Percentiles rank a stretch among this genome's conserved stretches.
These are phyloP conservation scores for Solen grandis DNA, from an alignment of 1,140 invertebrate species.

Conservation along the genomic window DNA sequence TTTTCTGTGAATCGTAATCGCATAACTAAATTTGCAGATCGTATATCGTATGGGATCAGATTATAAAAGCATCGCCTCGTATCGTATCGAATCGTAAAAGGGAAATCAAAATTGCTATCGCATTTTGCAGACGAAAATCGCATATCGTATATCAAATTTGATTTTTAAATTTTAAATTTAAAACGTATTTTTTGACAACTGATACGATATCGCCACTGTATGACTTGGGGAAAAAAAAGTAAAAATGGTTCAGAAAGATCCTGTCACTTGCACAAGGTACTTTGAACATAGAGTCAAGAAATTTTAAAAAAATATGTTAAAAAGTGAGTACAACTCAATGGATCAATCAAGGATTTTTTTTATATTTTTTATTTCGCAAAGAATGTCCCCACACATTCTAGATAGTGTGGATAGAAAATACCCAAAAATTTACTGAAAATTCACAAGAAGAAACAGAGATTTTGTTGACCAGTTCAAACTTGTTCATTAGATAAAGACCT, in stretches of 20 bases:
- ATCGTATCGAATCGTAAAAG: too few relatives aligned
- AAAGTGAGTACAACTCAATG: conserved; percentile 19
- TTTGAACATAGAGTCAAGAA: conserved; percentile 14
- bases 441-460: conserved; percentile 14
- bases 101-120: too few relatives aligned
- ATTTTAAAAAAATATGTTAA: conserved; percentile 14
- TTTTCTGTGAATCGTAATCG: too few relatives aligned
- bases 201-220: too few relatives aligned
- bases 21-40: too few relatives aligned
- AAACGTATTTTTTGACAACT: too few relatives aligned
- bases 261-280: not conserved
- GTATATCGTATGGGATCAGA: too few relatives aligned
- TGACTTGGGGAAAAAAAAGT: conserved; percentile 13
- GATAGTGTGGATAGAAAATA: conserved; percentile 77
- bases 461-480: conserved; percentile 48
- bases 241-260: conserved; percentile 5
- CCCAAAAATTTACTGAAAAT: conserved; percentile 60
- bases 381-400: conserved; percentile 80
- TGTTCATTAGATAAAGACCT: conserved; percentile 20
- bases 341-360: conserved; percentile 57
- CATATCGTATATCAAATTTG: too few relatives aligned
- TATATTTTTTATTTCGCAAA: too few relatives aligned
- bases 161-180: too few relatives aligned
- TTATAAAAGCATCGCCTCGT: too few relatives aligned
- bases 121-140: too few relatives aligned